phyloP scores from a whole-genome alignment of 1,140 invertebrate genomes.

The Hyphantria cunea region DNA sequence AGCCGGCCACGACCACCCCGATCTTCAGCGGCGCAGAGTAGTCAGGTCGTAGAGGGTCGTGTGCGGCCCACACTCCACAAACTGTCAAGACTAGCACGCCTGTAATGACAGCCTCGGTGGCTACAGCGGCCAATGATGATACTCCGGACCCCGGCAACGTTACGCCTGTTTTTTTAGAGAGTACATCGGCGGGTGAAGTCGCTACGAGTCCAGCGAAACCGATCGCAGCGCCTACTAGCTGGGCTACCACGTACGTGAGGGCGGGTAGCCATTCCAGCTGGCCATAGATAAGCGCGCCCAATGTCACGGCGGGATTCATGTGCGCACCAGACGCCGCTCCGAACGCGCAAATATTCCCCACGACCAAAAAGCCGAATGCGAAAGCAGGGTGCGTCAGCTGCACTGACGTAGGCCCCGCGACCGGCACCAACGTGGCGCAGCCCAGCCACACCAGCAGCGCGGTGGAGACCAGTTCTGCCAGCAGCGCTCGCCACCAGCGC shows the following conservation, averaged over 20 bases:
- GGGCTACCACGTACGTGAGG: constrained; percentile 37
- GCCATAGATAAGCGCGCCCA: constrained; percentile 52
- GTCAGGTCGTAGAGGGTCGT: constrained; percentile 48
- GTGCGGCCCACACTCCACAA: constrained; percentile 52
- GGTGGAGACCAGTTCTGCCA: constrained; percentile 38
- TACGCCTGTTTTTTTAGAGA: constrained; percentile 40
- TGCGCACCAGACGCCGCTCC: constrained; percentile 65
- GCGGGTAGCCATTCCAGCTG: constrained; percentile 32
- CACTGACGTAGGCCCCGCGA: constrained; percentile 16
- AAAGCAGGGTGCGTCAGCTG: constrained; percentile 60
- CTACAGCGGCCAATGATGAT: constrained; percentile 29
- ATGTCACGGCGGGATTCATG: constrained; percentile 70
- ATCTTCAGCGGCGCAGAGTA: constrained; percentile 59
- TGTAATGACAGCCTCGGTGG: constrained; percentile 35
- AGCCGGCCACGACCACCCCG: constrained; percentile 59
- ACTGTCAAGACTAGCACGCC: constrained; percentile 37
- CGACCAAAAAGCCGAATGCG: constrained; percentile 64
- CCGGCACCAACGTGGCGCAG: constrained; percentile 45
- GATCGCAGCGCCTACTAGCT: constrained; percentile 31
- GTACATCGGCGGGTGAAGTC: constrained; percentile 25
- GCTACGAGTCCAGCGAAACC: constrained; percentile 32
- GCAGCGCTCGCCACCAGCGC: constrained; percentile 54
- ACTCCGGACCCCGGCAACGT: constrained; percentile 31
- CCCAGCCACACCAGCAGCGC: constrained; percentile 41
- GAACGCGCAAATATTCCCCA: constrained; percentile 55